Evolutionary conservation across 2,888 invertebrate genomes (phyloP).

Genomic region (Lysandra bellargus): DNA sequence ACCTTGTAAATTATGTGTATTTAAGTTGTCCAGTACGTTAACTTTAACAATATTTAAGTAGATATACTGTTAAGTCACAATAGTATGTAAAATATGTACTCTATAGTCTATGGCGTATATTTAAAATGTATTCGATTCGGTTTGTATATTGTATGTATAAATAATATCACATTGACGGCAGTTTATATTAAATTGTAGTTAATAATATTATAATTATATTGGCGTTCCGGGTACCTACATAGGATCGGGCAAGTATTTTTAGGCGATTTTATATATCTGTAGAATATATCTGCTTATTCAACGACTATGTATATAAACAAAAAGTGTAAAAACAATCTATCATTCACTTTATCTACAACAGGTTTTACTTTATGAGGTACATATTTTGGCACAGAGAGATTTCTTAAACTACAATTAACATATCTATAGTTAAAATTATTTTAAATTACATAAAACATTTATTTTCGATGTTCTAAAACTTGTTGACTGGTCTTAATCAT

Average conservation of each 20-base stretch:
- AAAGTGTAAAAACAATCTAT: constrained; percentile 62
- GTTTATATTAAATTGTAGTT: constrained; percentile 38
- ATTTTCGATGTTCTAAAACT: constrained; percentile 78
- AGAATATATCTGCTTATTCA: constrained; percentile 38
- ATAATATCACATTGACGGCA: constrained; percentile 48
- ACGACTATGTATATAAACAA: constrained; percentile 56
- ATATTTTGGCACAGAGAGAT: constrained; percentile 90
- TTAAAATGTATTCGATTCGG: constrained; percentile 30
- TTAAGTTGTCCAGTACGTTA: not conserved
- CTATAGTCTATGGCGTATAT: constrained; percentile 27
- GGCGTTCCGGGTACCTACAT: constrained; percentile 21
- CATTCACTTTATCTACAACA: constrained; percentile 73
- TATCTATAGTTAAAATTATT: constrained; percentile 67
- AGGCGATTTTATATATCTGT: constrained; percentile 25
- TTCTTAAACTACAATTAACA: constrained; percentile 77
- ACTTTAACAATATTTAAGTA: constrained; percentile 14
- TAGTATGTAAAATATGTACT: constrained; percentile 30
- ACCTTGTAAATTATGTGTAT: not conserved
- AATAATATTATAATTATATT: constrained; percentile 15
- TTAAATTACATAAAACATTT: constrained; percentile 74
- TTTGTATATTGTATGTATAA: constrained; percentile 37
- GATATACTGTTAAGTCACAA: not conserved
- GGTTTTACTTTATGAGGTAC: constrained; percentile 85
- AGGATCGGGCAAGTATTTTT: constrained; percentile 47
- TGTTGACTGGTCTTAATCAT: constrained; percentile 79